Base-by-base conservation (phyloP, 2,113 vertebrate genomes). In the Regulus satrapa region DNA sequence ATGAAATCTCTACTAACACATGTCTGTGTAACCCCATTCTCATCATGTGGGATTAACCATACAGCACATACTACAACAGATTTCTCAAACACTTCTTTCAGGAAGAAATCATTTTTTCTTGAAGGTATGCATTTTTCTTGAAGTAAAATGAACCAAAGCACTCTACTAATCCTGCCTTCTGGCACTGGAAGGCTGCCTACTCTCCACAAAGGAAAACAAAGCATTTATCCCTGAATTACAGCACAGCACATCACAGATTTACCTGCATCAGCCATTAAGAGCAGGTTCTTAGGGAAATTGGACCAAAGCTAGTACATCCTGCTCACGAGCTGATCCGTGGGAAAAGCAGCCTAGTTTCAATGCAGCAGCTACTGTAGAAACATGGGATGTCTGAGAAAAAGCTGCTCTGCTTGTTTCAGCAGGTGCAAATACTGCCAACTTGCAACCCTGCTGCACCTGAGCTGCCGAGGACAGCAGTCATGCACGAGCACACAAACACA, bases 401-500 rank as follows among this genome's bases (percentile, higher is more conserved):
- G 63, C 32, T 13, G 8, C 23, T 55, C 34, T 3, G 3, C n/a
- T 43, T 64, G 17, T 56, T 77, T 81, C 77, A 58, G 73, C 1
- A 5, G 19, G 13, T 18, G 31, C 52, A 64, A 46, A 43, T 25
- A 45, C 40, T 54, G 38, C 18, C 55, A 61, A 14, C 26, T 34
- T 24, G 25, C 80, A 78, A 38, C 2, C 8, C 12, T 49, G 56
- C 85, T 41, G 36, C 83, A 72, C 34, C 43, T 61, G 58, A 88
- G 45, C 79, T 80, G 75, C 62, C 67, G 76, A 40, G 61, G 64
- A 86, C 32, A 58, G 9, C 28, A 8, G 0, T 7, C 54, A 43
- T 2, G 21, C 34, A 34, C 0, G 0, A 63, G 36, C 40, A 38
- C 31, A 36, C 7, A 3, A 43, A 80, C 23, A 76, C 28, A 85